Evolutionary conservation across 2,113 vertebrate species (phyloP).

Genomic region (Agelaius phoeniceus): DNA sequence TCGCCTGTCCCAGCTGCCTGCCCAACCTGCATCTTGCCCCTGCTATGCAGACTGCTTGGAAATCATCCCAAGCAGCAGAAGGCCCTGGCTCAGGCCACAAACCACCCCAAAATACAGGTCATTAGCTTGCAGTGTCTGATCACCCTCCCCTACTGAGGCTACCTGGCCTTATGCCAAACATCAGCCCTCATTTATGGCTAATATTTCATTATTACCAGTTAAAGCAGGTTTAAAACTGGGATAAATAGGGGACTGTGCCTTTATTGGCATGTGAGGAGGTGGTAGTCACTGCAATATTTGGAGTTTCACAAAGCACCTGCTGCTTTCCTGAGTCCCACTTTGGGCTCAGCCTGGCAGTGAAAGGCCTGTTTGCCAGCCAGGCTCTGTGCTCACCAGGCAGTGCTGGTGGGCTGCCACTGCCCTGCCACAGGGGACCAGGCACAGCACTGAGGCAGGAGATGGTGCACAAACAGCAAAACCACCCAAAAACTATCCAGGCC

Average conservation of each 20-base stretch:
- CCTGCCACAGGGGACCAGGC: not conserved
- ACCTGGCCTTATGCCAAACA: not conserved
- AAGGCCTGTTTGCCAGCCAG: not conserved
- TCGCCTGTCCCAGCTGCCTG: not conserved
- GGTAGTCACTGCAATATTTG: not conserved
- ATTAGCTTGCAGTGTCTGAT: not conserved
- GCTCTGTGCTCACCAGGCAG: not conserved
- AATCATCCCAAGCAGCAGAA: not conserved
- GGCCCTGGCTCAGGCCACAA: not conserved
- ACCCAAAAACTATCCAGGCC: not conserved
- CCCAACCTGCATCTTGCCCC: not conserved
- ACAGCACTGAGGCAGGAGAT: not conserved
- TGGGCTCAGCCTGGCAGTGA: not conserved
- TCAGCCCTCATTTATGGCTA: not conserved
- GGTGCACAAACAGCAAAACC: accelerated
- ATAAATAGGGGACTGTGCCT: not conserved
- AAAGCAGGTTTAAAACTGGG: not conserved
- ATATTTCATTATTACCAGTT: not conserved
- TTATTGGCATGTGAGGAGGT: not conserved
- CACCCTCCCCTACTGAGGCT: not conserved
- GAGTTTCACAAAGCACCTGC: not conserved
- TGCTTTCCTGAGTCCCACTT: not conserved
- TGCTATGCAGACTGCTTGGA: not conserved
- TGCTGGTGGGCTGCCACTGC: not conserved
- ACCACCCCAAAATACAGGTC: not conserved